Conservation (phyloP, 2,797 vertebrate species). For the Lacerta bilineata region DNA sequence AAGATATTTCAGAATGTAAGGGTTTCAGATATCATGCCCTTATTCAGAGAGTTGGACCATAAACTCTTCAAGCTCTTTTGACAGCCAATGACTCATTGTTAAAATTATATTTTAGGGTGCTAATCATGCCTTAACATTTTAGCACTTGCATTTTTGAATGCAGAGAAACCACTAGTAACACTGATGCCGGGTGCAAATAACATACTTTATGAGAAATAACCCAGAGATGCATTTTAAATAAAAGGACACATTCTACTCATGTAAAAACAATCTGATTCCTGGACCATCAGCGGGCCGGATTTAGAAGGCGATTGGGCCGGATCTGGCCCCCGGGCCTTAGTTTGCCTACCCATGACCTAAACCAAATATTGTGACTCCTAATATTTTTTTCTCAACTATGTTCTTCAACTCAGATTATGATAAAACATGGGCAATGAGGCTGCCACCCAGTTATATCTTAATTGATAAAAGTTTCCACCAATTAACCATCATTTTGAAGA, state of each 20-base stretch:
- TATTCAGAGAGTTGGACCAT: not conserved
- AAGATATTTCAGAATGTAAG: not conserved
- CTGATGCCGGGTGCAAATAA: slow-evolving; percentile 24
- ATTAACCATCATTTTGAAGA: not conserved
- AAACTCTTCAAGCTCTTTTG: not conserved
- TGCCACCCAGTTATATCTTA: not conserved
- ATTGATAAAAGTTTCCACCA: not conserved
- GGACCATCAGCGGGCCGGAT: no score
- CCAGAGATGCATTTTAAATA: no score
- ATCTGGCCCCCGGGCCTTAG: no score
- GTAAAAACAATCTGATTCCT: no score
- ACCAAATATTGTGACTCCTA: not conserved
- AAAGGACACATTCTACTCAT: no score
- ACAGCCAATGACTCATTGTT: not conserved
- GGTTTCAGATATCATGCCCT: not conserved
- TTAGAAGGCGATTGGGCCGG: no score
- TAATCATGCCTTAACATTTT: not conserved
- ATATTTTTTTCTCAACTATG: not conserved
- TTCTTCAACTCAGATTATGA: not conserved
- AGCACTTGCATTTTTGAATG: accelerated
- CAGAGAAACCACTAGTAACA: not conserved
- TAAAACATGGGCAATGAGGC: not conserved
- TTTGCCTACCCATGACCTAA: not conserved
- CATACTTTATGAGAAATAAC: not conserved
- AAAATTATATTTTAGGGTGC: not conserved